A percentile compares a stretch with the other conserved stretches of the same genome.
phyloP scores from a whole-genome alignment of 2,113 vertebrate species.

The Poicephalus meyeri region DNA sequence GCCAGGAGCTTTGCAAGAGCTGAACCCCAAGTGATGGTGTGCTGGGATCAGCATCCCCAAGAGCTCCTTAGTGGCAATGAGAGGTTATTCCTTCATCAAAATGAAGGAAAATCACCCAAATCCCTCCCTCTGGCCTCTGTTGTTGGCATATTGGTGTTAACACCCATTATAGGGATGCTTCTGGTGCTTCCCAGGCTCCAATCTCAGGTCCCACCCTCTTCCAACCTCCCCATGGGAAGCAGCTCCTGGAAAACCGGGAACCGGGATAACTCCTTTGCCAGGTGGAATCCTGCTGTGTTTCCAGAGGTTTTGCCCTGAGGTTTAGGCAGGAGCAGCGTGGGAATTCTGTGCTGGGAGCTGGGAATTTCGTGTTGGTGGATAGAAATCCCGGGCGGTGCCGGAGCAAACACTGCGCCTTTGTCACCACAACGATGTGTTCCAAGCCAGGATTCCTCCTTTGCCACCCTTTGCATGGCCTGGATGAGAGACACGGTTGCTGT shows the following conservation, averaged over 20 bases:
- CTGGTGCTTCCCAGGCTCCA: not conserved
- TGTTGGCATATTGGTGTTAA: not conserved
- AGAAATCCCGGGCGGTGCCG: not conserved
- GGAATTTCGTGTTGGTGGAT: constrained; percentile 9
- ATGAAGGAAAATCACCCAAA: not conserved
- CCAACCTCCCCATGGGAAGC: not conserved
- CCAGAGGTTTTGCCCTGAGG: not conserved
- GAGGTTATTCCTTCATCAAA: not conserved
- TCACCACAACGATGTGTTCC: not conserved
- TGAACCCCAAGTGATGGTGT: not conserved
- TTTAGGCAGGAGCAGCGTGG: not conserved
- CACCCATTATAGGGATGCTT: not conserved
- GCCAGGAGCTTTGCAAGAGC: not conserved
- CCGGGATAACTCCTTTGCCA: not conserved
- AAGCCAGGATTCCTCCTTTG: constrained; percentile 25
- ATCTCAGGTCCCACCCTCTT: not conserved
- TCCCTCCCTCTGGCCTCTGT: not conserved
- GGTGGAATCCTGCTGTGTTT: not conserved
- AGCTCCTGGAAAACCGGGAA: not conserved
- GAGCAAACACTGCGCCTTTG: constrained; percentile 27
- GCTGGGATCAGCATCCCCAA: not conserved
- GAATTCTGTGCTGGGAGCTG: not conserved
- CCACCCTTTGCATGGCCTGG: not conserved
- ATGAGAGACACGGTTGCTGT: not conserved
- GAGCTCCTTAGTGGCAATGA: not conserved